Evolutionary conservation across 2,797 vertebrate genomes (phyloP), one percentile per base, ranked within the genome.

Genomic region (Chrosomus eos): DNA sequence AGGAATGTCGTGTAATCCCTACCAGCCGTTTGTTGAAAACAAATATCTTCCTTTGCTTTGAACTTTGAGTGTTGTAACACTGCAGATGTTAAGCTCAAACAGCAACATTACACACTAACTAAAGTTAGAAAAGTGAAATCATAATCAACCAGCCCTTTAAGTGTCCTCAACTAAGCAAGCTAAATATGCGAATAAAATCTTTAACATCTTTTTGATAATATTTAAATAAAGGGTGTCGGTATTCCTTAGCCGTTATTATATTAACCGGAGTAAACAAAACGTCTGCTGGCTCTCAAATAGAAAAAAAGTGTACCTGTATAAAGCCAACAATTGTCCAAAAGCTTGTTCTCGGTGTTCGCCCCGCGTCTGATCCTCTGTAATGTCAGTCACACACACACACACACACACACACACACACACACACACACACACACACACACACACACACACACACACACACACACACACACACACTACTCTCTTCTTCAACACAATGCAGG

Each of bases 331-430:
- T 58, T 71, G 79, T 81, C 26, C 64, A 23, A 28, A 31, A 72
- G 19, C 5, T n/a, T 21, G 26, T 71, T 4, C 70, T 55, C 58
- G 31, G 23, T 74, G 78, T 31, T 45, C 21, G 26, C 58, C 58
- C 9, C 18, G n/a, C 53, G n/a, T 7, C 62, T 79, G 48, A 84
- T 79, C 66, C 53, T 60, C 51, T 62, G 28, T 60, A 33, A 45
- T 1, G 84, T 70, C 28, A 70, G 23, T 73, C 79, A 60, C 38
- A 80, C 45, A 58, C 67, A 76, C 53, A 86, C 7, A 76, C 53
- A 86, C 7, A 76, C 53, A 86, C 7, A 76, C 53, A 86, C 7
- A 76, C 53, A 86, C 7, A 76, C 53, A 86, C 7, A 76, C 53
- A 86, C 7, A 76, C 53, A 86, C 7, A 76, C 53, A 86, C 7